Conservation (phyloP, 2,797 vertebrate genomes). For the Micromesistius poutassou region DNA sequence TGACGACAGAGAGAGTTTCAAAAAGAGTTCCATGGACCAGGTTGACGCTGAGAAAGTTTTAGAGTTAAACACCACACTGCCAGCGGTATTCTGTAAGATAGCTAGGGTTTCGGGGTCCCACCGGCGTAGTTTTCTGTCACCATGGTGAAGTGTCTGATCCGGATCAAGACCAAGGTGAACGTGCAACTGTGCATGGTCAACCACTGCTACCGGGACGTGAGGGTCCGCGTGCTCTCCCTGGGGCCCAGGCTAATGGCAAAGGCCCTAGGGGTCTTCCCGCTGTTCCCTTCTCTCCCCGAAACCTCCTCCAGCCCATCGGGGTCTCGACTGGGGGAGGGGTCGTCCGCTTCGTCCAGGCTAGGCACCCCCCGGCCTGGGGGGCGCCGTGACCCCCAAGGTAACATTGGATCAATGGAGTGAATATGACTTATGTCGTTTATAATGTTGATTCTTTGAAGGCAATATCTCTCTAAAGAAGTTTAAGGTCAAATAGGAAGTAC, state of each 20-base stretch:
- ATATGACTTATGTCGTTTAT: neutral
- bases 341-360: conserved; percentile 47
- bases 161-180: conserved; percentile 86
- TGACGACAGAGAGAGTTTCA: neutral
- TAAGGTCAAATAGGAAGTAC: neutral
- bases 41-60: neutral
- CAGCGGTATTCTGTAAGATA: neutral
- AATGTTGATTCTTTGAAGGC: neutral
- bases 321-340: conserved; percentile 40
- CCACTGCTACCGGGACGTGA: conserved; percentile 86
- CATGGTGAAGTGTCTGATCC: conserved; percentile 93
- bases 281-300: conserved; percentile 59
- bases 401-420: conserved; percentile 51
- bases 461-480: neutral
- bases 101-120: neutral
- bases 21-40: neutral
- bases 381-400: conserved; percentile 28
- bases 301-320: conserved; percentile 38
- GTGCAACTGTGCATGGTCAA: conserved; percentile 90
- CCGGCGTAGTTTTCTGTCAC: conserved; percentile 9
- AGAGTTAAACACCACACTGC: neutral
- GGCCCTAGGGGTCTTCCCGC: conserved; percentile 74
- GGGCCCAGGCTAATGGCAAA: conserved; percentile 82
- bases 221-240: conserved; percentile 82
- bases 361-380: conserved; percentile 36